phyloP scores from a whole-genome alignment of 1,140 invertebrate species.

The Cardiocondyla obscurior region DNA sequence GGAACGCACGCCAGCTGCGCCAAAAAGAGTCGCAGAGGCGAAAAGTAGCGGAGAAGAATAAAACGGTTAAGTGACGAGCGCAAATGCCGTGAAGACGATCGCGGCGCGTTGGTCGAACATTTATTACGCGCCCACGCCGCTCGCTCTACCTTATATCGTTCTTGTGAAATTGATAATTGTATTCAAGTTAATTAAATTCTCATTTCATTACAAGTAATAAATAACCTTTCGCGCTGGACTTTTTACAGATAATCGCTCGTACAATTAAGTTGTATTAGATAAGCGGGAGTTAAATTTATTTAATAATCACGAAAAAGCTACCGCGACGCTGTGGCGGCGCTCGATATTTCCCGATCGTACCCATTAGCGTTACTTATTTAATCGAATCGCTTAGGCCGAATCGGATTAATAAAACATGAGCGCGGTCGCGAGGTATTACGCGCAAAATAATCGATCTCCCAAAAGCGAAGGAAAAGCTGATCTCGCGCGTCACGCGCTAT shows the following conservation, averaged over 20 bases:
- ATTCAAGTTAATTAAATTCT: background rate
- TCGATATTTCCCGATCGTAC: background rate
- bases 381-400: constrained; percentile 13
- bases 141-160: background rate
- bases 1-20: constrained; percentile 35
- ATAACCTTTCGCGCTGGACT: background rate
- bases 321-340: background rate
- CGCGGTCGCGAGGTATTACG: background rate
- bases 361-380: background rate
- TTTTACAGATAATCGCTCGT: background rate
- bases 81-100: background rate
- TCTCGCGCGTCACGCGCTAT: constrained; percentile 52
- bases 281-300: background rate
- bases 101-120: background rate
- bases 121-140: too few relatives aligned
- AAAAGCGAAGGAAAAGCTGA: constrained; percentile 27
- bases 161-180: background rate
- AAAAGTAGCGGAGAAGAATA: background rate
- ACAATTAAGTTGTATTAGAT: background rate
- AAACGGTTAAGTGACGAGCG: background rate
- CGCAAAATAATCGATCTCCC: constrained; percentile 36
- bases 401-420: constrained; percentile 58
- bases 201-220: background rate
- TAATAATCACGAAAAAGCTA: background rate
- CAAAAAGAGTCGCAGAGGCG: background rate